Base-by-base conservation (phyloP, 2,797 vertebrate species). In the Galagoides demidoff region DNA sequence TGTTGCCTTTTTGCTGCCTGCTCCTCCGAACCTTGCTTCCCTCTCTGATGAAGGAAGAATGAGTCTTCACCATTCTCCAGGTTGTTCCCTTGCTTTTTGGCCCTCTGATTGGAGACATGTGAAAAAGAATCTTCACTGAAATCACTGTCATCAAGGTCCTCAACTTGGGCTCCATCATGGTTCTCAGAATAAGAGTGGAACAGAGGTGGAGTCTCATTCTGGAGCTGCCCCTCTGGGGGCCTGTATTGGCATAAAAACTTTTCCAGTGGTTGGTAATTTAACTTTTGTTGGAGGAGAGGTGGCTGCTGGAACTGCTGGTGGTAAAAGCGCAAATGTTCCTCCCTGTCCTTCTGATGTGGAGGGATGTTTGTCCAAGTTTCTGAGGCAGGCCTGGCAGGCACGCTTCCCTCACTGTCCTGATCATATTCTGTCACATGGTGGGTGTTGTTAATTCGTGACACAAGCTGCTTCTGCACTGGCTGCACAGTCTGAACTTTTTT, bases 271-370 rank as follows among this genome's bases (percentile, higher is more conserved):
- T 98, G 98, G 90, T 98, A 98, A 64, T 97, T 98, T 81, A 98
- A 45, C 82, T 98, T 93, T 76, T 98, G 98, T 22, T 96, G 97
- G 87, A 98, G 94, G 89, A 99, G 97, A 86, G 97, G 98, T 7
- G 98, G 98, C 70, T 99, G 98, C 97, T 99, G 99, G 90, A 99
- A 99, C 95, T 99, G 99, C 98, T 99, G 99, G 95, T 99, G 99
- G 97, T 99, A 99, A 93, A 97, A 97, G 88, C 98, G 99, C 92
- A 99, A 97, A 97, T 99, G 99, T 5, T 98, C 98, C 95, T 99
- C 98, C 77, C 98, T 98, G 88, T 99, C 99, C 39, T 98, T 98
- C 92, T 99, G 98, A 61, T 97, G 97, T 0, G 87, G 89, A 63
- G 97, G 96, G 31, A 97, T 77, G 9, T 89, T 81, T 27, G 94